Base-by-base conservation (phyloP, 2,113 vertebrate species). In the Vidua chalybeata region DNA sequence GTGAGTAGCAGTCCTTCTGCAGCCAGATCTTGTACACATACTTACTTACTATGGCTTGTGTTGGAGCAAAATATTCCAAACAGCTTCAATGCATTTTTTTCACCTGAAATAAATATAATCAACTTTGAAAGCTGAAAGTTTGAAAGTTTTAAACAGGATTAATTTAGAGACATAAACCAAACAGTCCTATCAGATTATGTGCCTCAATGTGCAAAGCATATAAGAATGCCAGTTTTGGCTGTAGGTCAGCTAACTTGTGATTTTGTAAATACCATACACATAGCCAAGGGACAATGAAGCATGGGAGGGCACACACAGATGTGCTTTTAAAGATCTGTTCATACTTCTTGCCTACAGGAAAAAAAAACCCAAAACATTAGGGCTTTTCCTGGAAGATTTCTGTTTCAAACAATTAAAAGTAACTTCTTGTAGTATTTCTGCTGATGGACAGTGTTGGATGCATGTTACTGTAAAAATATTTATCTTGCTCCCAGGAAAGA, bases 21-120 rank as follows among this genome's bases (percentile, higher is more conserved):
- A 86, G 66, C 46, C 5, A 8, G 56, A 90, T 89, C 31, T 68
- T 94, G 54, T 48, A 35, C 35, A 83, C 9, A 79, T 45, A 71
- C 52, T 87, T 94, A 89, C 49, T 52, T 14, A 84, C 86, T 92
- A 64, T 82, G 79, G 64, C 15, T 94, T 90, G 22, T 26, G 10
- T 69, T 58, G 31, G 86, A 94, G 73, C 84, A 58, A 90, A 97
- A 90, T 86, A 92, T 64, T 87, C 93, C 76, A 79, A 93, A 94
- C 33, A 82, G 52, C 52, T 68, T 85, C 64, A 75, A 30, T 67
- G 11, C 18, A 48, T 90, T 93, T 87, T 55, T 82, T 90, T 35
- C 31, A n/a, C n/a, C 15, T 90, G 84, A 88, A 90, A 90, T 66
- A 86, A 81, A 79, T 43, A 88, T 15, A n/a, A 93, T 27, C 33